Base-by-base conservation (phyloP, 1,140 invertebrate species). In the Oryzaephilus surinamensis region DNA sequence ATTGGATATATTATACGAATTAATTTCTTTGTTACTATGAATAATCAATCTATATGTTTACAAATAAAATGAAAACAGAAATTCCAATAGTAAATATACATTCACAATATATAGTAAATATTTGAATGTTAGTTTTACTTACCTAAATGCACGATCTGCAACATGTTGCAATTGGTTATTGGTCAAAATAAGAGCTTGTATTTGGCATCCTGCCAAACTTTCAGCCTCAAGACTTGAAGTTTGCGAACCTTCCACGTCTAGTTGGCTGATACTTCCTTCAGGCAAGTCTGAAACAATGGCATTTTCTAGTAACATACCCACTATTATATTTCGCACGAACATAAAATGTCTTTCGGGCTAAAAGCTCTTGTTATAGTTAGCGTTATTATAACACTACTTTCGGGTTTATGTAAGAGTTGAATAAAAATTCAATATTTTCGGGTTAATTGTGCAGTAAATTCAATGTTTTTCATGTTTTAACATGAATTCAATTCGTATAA, bases 151-250 rank as follows among this genome's bases (percentile, higher is more conserved):
- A 45, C 52, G 44, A 38, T 61, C 59, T 11, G 57, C 46, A 35
- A 61, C 48, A 38, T 55, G 48, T 49, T 60, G 55, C 39, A 61
- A 40, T 19, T 54, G 50, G 46, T 61, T 61, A 46, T 58, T 61
- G 45, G 55, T 50, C 28, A 61, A 44, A 21, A 54, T 53, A 20
- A 61, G 56, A 14, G 57, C 51, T 40, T 60, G 59, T 15, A 61
- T 49, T 55, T 61, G 57, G 47, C 54, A 57, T 17, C 51, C 53
- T 13, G 48, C 46, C 41, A 61, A 39, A 39, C 51, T 57, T 33
- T 60, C 55, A 7, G 52, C 41, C 40, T 61, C 59, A 26, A 61
- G 35, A 24, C 54, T 52, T 14, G 50, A 38, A 14, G 48, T 52
- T 37, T 45, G 52, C 7, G 57, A 55, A 16, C 57, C 57, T 8